Conservation (phyloP, 2,888 invertebrate species). For the Hofmannophila pseudospretella region DNA sequence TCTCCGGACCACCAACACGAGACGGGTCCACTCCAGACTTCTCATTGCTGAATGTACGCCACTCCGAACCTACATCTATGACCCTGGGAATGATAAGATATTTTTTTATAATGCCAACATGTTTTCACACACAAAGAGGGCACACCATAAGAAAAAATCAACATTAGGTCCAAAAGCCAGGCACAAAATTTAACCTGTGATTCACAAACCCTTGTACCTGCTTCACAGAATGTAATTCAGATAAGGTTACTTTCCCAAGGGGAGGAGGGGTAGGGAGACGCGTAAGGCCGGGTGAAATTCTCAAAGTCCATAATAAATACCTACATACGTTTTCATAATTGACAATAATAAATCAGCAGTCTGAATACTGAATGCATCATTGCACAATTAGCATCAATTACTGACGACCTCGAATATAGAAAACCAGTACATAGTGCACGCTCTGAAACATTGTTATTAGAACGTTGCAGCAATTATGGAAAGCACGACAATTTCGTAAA, state of each 20-base stretch:
- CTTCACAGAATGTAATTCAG: no score
- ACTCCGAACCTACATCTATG: slow-evolving; percentile 99
- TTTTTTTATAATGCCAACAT: no score
- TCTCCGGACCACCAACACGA: slow-evolving; percentile 99
- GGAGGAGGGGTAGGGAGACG: no score
- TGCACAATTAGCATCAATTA: slow-evolving; percentile 25
- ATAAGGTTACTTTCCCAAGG: no score
- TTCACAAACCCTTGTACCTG: no score
- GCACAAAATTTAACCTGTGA: no score
- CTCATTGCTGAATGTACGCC: slow-evolving; percentile 99
- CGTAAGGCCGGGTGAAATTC: no score
- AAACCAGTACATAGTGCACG: slow-evolving; percentile 34
- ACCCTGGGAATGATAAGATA: slow-evolving; percentile 79
- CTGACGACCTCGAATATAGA: slow-evolving; percentile 36
- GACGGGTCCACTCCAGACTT: slow-evolving; percentile 98
- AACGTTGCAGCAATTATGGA: slow-evolving; percentile 33
- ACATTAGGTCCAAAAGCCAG: no score
- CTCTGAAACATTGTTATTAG: slow-evolving; percentile 34
- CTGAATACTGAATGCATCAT: slow-evolving; percentile 12
- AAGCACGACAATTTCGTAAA: slow-evolving; percentile 44
- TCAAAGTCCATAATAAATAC: no score
- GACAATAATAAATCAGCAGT: neutral
- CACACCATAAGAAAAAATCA: no score
- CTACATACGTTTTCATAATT: neutral
- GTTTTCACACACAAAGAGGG: no score